Conservation (phyloP, 1,140 invertebrate species). For the Sminthurinus signatus region DNA sequence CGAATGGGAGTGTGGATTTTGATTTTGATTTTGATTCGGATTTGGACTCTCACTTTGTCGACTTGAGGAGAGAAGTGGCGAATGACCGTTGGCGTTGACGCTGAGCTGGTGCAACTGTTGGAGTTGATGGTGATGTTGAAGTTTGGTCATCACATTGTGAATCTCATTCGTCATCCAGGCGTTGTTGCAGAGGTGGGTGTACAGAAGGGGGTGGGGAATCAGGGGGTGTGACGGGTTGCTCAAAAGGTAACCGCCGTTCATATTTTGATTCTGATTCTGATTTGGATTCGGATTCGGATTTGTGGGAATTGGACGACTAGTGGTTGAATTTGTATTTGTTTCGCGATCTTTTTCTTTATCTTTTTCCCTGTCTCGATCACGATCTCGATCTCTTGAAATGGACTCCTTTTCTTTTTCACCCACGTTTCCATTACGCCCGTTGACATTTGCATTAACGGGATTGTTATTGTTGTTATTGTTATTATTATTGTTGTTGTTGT, state of each 20-base stretch:
- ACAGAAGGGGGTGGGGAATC: conserved; percentile 34
- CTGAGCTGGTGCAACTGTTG: conserved; percentile 13
- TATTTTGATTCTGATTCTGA: background rate
- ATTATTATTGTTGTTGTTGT: background rate
- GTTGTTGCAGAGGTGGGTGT: conserved; percentile 37
- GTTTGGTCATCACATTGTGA: conserved; percentile 37
- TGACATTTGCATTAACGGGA: background rate
- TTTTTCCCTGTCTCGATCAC: background rate
- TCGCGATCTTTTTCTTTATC: too few relatives aligned
- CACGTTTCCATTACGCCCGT: background rate
- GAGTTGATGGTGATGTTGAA: conserved; percentile 37
- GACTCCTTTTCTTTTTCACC: background rate
- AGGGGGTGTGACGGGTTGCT: conserved; percentile 24
- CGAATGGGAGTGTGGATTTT: background rate
- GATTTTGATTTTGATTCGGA: conserved; percentile 6
- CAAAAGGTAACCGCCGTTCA: background rate
- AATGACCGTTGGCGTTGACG: background rate
- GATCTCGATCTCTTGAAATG: background rate
- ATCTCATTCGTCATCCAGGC: conserved; percentile 40
- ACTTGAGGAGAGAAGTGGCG: too few relatives aligned
- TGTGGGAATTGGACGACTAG: background rate
- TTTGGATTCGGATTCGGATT: background rate
- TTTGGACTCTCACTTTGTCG: conserved; percentile 21
- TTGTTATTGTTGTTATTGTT: background rate
- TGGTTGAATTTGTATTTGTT: too few relatives aligned